These are phyloP conservation scores for Leucoma salicis DNA, from an alignment of 2,888 invertebrate genomes.

Conservation along the genomic window DNA sequence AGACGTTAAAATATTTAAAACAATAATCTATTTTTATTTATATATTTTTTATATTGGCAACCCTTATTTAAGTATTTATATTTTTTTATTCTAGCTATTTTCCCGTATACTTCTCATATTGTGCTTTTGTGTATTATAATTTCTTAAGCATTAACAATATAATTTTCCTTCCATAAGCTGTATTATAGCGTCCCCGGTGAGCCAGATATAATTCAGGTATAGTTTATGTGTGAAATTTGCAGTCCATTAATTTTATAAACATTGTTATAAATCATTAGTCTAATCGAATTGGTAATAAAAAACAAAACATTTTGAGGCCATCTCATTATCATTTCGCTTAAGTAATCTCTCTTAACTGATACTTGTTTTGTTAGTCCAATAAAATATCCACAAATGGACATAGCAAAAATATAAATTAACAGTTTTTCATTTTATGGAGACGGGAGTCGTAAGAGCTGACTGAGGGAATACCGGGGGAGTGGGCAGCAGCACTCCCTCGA, in stretches of 20 bases:
- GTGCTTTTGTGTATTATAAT: conserved; percentile 5
- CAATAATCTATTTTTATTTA: conserved; percentile 1
- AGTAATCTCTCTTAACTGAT: background rate
- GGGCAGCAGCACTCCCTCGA: too few species aligned
- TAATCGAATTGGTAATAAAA: too few species aligned
- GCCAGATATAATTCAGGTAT: conserved; percentile 72
- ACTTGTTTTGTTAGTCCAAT: background rate
- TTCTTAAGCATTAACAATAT: conserved; percentile 11
- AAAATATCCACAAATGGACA: too few species aligned
- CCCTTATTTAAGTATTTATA: too few species aligned
- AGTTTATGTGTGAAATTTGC: background rate
- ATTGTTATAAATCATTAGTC: too few species aligned
- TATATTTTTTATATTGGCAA: conserved; percentile 8
- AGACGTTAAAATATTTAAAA: background rate
- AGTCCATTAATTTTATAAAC: too few species aligned
- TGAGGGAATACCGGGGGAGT: too few species aligned
- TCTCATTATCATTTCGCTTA: background rate
- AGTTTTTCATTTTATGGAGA: too few species aligned
- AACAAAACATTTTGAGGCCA: background rate
- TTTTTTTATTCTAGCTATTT: conserved; percentile 1
- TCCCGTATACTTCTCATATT: too few species aligned
- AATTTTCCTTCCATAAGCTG: conserved; percentile 57
- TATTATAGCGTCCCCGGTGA: conserved; percentile 70
- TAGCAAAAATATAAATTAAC: too few species aligned
- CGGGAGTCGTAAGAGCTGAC: too few species aligned